Base-by-base conservation (phyloP, 2,888 invertebrate genomes). In the Agrotis clavis region DNA sequence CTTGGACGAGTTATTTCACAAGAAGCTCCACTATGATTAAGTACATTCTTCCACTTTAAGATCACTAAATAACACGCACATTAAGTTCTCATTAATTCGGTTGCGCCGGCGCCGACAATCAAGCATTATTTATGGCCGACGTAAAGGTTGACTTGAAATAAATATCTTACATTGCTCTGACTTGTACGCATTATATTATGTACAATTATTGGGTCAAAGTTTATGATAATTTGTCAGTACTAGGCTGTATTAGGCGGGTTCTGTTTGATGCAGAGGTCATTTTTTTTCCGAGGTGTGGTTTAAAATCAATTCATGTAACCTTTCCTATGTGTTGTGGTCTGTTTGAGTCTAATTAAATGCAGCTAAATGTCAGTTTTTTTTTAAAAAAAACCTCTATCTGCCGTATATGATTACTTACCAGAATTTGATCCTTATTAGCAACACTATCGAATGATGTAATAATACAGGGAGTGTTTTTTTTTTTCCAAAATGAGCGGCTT, bases 101-200 rank as follows among this genome's bases (percentile, higher is more conserved):
- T 41, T 77, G 72, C 74, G 64, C 65, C 19, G 64, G 69, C 66
- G 81, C 59, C 66, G 65, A 63, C 68, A 60, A 75, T 84, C 74
- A 64, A 35, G 25, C 45, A 69, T 77, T 67, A 83, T 73, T 84
- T 83, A 81, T 69, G 14, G 56, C 67, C 19, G 54, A 65, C 68
- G 71, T 81, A 84, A 82, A 84, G 84, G 84, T 84, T 82, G 71
- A 64, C 67, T 64, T 41, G 41, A 67, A 73, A 71, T 73, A 67
- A 71, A 81, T 68, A 71, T 75, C 54, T 70, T 59, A 56, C 57
- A 57, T 61, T 79, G 41, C 66, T 57, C 50, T 50, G 25, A 50
- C 61, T 48, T 57, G 35, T 71, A 71, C 41, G 57, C 21, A 14
- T 63, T 41, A 68, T 63, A 14, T 60, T 47, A 51, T 66, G 30